Evolutionary conservation across 2,113 vertebrate species (phyloP), one percentile per base, ranked within the genome.

Genomic region (Apteryx owenii): DNA sequence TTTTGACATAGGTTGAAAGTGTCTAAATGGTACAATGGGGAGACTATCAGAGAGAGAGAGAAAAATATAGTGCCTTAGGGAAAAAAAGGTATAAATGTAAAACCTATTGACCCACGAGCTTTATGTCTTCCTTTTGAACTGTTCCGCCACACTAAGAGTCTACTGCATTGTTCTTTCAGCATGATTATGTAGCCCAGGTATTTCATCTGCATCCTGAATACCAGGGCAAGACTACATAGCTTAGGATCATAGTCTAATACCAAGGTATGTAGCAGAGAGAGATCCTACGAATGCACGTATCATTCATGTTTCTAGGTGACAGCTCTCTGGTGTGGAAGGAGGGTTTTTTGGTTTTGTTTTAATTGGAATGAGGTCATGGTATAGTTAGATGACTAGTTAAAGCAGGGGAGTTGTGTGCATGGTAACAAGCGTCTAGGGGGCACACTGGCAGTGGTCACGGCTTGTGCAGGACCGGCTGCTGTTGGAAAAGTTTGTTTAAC

Each of bases 391-490:
- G 40, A 58, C 36, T 48, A 23, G 54, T 9, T 40, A 56, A 70
- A 65, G 28, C 20, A 31, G 23, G 33, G 23, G 36, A 88, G 16
- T 11, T 22, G 28, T 60, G 71, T 11, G 0, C 4, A 13, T 31
- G 25, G 15, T 62, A n/a, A 56, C 19, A 62, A n/a, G 53, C 56
- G 11, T 16, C 26, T 38, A 1, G 1, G 23, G 33, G 51, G 5
- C 38, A 54, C 29, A 25, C n/a, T 66, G 7, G 56, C 38, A 72
- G 77, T 16, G 22, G 22, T 60, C 64, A 13, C 28, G 0, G 2
- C 0, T 1, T 40, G 10, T 15, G 73, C 22, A 36, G 48, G 75
- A 51, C 62, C 33, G 46, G 68, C 75, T 0, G 2, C 0, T 0
- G 51, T 36, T 31, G 40, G 20, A 29, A 16, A 9, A 11, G 12